phyloP scores from a whole-genome alignment of 2,113 vertebrate species.

The Cyprinodon brontotheroides region DNA sequence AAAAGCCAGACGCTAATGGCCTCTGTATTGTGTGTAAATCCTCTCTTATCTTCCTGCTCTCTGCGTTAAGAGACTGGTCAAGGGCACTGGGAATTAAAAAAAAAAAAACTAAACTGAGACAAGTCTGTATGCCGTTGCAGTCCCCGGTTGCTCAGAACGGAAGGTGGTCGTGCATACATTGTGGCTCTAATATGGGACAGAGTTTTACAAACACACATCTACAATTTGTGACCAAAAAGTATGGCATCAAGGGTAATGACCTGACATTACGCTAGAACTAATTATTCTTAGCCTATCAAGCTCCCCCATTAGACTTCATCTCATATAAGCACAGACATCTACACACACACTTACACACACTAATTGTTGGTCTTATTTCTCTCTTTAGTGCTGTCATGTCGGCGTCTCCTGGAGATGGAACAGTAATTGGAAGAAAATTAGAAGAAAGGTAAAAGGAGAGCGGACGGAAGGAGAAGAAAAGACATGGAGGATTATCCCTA shows the following conservation, averaged over 20 bases:
- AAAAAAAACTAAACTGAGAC: slow-evolving; percentile 51
- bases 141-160: slow-evolving; percentile 40
- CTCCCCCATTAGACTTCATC: slow-evolving; percentile 48
- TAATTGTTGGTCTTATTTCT: slow-evolving; percentile 60
- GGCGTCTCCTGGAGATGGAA: slow-evolving; percentile 47
- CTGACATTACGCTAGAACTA: slow-evolving; percentile 50
- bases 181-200: not conserved
- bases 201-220: slow-evolving; percentile 4
- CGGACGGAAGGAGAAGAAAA: slow-evolving; percentile 57
- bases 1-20: slow-evolving; percentile 73
- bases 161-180: slow-evolving; percentile 1
- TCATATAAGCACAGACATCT: not conserved
- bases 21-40: slow-evolving; percentile 79
- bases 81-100: slow-evolving; percentile 64
- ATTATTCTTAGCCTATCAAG: slow-evolving; percentile 60
- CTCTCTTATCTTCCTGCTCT: slow-evolving; percentile 73
- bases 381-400: slow-evolving; percentile 58
- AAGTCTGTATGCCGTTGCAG: slow-evolving; percentile 44
- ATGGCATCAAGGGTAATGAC: slow-evolving; percentile 43
- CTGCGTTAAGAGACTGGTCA: slow-evolving; percentile 73
- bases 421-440: slow-evolving; percentile 55
- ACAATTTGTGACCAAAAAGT: slow-evolving; percentile 9
- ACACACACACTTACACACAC: slow-evolving; percentile 14
- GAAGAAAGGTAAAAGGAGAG: slow-evolving; percentile 51
- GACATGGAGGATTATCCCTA: slow-evolving; percentile 69